phyloP scores from a whole-genome alignment of 2,888 invertebrate genomes.

The Orthosia cruda region DNA sequence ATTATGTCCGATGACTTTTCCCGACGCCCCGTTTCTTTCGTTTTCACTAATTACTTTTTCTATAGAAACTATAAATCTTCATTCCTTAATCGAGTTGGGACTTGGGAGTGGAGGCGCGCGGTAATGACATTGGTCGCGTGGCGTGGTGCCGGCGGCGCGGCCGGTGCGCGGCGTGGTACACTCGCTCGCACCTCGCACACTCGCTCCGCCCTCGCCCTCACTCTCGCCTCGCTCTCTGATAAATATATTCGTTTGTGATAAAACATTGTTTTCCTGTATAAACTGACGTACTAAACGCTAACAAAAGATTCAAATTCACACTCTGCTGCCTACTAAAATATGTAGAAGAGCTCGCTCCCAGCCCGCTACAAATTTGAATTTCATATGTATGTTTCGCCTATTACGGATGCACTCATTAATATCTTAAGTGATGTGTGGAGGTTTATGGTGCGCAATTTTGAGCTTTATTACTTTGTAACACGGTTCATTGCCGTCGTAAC shows the following conservation, averaged over 20 bases:
- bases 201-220: constrained; percentile 6
- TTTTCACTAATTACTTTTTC: constrained; percentile 90
- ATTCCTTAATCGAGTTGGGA: constrained; percentile 70
- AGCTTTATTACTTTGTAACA: constrained; percentile 74
- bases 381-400: constrained; percentile 92
- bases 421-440: constrained; percentile 91
- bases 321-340: constrained; percentile 91
- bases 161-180: constrained; percentile 12
- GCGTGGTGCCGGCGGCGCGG: constrained; percentile 16
- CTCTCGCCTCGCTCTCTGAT: constrained; percentile 50
- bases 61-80: constrained; percentile 87
- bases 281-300: constrained; percentile 88
- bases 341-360: constrained; percentile 90
- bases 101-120: constrained; percentile 57
- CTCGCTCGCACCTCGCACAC: constrained; percentile 27
- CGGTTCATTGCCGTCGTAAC: constrained; percentile 65
- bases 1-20: constrained; percentile 91
- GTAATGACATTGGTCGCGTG: constrained; percentile 64
- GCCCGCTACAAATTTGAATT: constrained; percentile 91
- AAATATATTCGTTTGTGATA: constrained; percentile 77
- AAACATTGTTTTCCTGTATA: constrained; percentile 83
- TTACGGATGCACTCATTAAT: constrained; percentile 92
- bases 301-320: constrained; percentile 92
- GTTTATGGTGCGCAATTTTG: constrained; percentile 76
- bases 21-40: constrained; percentile 88